phyloP scores from a whole-genome alignment of 2,888 invertebrate species.

The Agelastica alni region DNA sequence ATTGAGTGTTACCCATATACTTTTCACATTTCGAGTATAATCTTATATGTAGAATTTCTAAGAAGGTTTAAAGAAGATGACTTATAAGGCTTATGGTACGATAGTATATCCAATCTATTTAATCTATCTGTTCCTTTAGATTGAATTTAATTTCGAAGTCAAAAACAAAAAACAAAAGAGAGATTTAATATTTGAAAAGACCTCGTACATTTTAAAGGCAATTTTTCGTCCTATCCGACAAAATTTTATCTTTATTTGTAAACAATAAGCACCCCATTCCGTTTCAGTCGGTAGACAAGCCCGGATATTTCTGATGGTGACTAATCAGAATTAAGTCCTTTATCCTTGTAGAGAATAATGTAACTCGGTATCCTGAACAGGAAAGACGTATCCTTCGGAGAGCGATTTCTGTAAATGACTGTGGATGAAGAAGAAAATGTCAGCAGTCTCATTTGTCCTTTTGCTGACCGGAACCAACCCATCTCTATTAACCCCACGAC shows the following conservation, averaged over 20 bases:
- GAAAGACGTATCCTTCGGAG: constrained; percentile 22
- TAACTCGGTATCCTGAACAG: constrained; percentile 21
- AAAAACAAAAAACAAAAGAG: too few relatives aligned
- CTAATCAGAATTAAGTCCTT: constrained; percentile 30
- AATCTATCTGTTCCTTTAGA: too few relatives aligned
- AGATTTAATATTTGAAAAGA: too few relatives aligned
- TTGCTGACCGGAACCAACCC: constrained; percentile 46
- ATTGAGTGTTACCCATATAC: too few relatives aligned
- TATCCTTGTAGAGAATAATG: constrained; percentile 27
- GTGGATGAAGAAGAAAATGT: constrained; percentile 36
- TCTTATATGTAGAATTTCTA: too few relatives aligned
- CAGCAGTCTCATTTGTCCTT: constrained; percentile 48
- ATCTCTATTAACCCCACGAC: constrained; percentile 47
- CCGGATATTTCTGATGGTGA: constrained; percentile 24
- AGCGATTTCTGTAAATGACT: constrained; percentile 24
- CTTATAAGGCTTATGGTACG: too few relatives aligned
- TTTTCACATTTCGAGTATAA: too few relatives aligned
- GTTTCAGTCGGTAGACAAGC: constrained; percentile 5
- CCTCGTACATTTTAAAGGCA: too few relatives aligned
- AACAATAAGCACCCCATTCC: constrained; percentile 7
- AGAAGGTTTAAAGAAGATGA: too few relatives aligned
- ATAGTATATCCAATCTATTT: too few relatives aligned
- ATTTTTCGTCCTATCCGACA: too few relatives aligned
- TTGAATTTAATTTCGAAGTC: too few relatives aligned
- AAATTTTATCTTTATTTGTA: constrained; percentile 5